Conservation (phyloP, 2,888 invertebrate species). For the Pachymerium ferrugineum region DNA sequence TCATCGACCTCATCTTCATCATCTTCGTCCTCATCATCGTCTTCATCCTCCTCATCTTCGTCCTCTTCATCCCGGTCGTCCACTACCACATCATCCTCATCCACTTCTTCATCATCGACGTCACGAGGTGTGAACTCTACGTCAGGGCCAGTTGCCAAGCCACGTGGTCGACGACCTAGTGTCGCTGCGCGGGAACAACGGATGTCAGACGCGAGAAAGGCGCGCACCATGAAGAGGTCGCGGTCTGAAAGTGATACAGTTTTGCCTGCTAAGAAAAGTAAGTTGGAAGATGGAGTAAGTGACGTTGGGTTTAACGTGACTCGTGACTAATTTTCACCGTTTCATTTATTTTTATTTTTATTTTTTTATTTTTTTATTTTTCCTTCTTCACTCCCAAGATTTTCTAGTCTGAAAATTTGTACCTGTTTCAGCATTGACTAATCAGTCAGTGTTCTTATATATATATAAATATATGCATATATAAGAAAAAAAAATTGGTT, state of each 20-base stretch:
- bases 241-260: constrained; percentile 37
- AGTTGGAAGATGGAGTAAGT: background rate
- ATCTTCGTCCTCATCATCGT: background rate
- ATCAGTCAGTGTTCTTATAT: background rate
- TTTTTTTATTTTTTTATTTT: constrained; percentile 4
- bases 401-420: background rate
- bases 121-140: background rate
- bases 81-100: constrained; percentile 16
- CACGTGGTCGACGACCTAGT: background rate
- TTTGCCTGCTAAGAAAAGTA: constrained; percentile 35
- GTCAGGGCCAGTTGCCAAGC: background rate
- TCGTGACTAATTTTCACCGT: background rate
- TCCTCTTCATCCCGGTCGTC: constrained; percentile 19
- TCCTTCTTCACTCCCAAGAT: background rate
- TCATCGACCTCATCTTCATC: background rate
- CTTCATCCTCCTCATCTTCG: background rate
- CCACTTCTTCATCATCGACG: background rate
- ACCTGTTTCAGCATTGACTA: background rate
- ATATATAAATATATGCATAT: background rate
- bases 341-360: background rate
- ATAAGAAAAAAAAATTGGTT: no score
- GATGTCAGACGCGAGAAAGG: constrained; percentile 34
- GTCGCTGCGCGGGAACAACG: background rate
- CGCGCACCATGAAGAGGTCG: constrained; percentile 36
- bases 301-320: background rate